Conservation (phyloP, 1,140 invertebrate genomes). For the Pseudoatta argentina region DNA sequence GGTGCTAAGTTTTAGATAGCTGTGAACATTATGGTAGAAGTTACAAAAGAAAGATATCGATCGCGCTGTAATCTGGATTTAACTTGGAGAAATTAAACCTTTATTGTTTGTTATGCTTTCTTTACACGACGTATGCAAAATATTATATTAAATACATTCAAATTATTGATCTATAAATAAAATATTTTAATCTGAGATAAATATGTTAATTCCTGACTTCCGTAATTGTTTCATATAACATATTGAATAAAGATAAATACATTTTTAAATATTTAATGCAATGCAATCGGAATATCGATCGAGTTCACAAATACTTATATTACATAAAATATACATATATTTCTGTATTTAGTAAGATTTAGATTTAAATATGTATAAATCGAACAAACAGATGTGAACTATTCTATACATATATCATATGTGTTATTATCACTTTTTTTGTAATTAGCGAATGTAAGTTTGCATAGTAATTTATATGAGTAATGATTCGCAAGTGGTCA, state of each 20-base stretch:
- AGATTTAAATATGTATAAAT: background rate
- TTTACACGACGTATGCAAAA: background rate
- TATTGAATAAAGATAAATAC: background rate
- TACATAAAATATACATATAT: background rate
- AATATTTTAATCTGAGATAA: conserved; percentile 5
- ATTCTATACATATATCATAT: background rate
- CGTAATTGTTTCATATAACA: background rate
- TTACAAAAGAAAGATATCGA: conserved; percentile 17
- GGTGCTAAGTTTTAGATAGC: conserved; percentile 39
- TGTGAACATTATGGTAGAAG: conserved; percentile 32
- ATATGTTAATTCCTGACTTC: background rate
- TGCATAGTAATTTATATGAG: background rate
- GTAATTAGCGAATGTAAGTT: background rate
- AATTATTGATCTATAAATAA: conserved; percentile 7
- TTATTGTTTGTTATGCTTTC: background rate
- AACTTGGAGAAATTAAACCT: conserved; percentile 4
- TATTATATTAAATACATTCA: background rate
- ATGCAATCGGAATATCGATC: background rate
- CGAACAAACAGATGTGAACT: background rate
- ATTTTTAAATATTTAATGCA: conserved; percentile 8
- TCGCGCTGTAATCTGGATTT: conserved; percentile 25
- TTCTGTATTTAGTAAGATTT: background rate
- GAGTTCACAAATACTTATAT: background rate
- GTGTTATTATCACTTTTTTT: background rate
- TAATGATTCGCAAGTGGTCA: background rate